Evolutionary conservation across 2,113 vertebrate species (phyloP), one percentile per base, ranked within the genome.

Genomic region (Gallinago undulata): DNA sequence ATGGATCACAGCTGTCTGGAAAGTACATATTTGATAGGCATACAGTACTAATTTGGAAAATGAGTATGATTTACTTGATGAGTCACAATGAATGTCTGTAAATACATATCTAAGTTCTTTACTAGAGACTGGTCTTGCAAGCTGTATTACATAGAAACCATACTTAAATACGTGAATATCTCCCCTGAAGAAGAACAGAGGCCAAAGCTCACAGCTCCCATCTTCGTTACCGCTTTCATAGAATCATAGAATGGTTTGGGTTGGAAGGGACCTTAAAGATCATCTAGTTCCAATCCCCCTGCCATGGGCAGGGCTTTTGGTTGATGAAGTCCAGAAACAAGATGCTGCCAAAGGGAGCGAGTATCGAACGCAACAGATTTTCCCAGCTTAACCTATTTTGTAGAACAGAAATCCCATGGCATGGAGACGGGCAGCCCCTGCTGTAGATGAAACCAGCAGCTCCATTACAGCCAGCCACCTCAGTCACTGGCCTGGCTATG

Each of bases 1-100:
- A 93, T 64, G 90, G 90, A 85, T 83, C 78, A 72, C 91, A 97
- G 93, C 87, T 97, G 91, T 68, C 75, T 96, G 85, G 60, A 95
- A 95, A 96, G 92, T 83, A 83, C 55, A 82, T 51, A 96, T 95
- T 96, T 95, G 50, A 84, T 69, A 93, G n/a, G 37, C 92, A 72
- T n/a, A 84, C 45, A 93, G 85, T 31, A 76, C 90, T 92, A 82
- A 96, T 96, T 96, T 96, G 53, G 93, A 96, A 97, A 97, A 97
- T 95, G 70, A 96, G 81, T 95, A 88, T 92, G 73, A 95, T 97
- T 94, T 97, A 85, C 92, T 94, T 93, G 93, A 96, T 97, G 96
- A 97, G 88, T 97, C 97, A 96, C 86, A 92, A 93, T n/a, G 85
- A 93, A 87, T 85, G 83, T 86, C 93, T 92, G 88, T 39, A 96